Evolutionary conservation across 1,140 invertebrate genomes (phyloP).

Genomic region (Lethocerus indicus): DNA sequence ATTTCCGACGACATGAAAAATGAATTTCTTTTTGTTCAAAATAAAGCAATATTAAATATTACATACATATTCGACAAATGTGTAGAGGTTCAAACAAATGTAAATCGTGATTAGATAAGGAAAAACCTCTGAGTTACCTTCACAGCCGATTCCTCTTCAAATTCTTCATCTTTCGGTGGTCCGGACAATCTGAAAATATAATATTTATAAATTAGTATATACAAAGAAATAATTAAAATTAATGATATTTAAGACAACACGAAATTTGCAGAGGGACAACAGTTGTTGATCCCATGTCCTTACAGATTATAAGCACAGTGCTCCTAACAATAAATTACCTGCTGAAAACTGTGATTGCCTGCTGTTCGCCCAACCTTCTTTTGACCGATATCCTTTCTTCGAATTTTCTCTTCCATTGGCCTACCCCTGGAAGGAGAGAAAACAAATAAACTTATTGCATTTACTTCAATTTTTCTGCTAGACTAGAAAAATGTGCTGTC

Average conservation of each 20-base stretch:
- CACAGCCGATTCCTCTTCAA: conserved; percentile 3
- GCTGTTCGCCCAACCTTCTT: conserved; percentile 16
- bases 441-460: background rate
- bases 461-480: background rate
- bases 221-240: background rate
- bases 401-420: conserved; percentile 9
- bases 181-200: conserved; percentile 17
- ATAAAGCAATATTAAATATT: background rate
- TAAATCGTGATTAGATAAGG: too few species aligned
- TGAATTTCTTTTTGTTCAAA: background rate
- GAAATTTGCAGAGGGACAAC: background rate
- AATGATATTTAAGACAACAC: background rate
- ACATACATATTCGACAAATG: background rate
- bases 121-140: too few species aligned
- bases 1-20: background rate
- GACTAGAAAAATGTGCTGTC: background rate
- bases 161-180: conserved; percentile 15
- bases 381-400: conserved; percentile 17
- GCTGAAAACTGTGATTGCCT: conserved; percentile 19
- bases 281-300: background rate
- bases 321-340: conserved; percentile 13
- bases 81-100: too few species aligned
- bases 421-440: conserved; percentile 1
- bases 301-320: background rate
- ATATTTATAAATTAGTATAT: background rate